phyloP scores from a whole-genome alignment of 2,113 vertebrate species.

The Anhinga rufa region DNA sequence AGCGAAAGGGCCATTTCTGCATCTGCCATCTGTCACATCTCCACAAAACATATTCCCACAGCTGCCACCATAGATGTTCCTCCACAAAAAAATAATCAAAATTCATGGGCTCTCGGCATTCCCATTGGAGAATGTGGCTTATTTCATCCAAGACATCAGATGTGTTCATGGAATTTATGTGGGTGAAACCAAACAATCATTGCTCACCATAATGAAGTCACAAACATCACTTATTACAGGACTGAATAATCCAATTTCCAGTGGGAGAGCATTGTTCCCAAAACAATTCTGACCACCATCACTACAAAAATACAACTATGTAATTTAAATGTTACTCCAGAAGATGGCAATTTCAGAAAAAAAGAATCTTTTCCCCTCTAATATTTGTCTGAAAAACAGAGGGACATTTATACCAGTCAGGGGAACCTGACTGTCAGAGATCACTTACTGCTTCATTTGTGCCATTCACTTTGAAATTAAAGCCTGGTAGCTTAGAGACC shows the following conservation, averaged over 20 bases:
- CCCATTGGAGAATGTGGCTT: background rate
- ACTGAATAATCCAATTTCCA: background rate
- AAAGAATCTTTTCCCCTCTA: background rate
- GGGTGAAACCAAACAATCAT: background rate
- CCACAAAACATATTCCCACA: constrained; percentile 3
- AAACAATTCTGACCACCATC: background rate
- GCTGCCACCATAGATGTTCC: background rate
- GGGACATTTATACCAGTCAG: background rate
- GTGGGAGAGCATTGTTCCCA: background rate
- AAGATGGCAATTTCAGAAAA: background rate
- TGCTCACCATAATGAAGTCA: background rate
- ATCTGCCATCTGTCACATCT: constrained; percentile 14
- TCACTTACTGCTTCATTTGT: background rate
- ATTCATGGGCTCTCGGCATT: background rate
- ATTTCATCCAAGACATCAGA: constrained; percentile 4
- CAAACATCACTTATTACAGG: background rate
- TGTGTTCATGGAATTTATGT: background rate
- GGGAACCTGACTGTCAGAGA: background rate
- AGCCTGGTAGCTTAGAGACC: background rate
- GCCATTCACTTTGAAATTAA: background rate
- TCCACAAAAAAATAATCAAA: background rate
- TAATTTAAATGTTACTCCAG: background rate
- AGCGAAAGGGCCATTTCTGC: background rate
- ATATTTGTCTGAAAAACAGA: background rate
- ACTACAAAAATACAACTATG: background rate